Evolutionary conservation across 1,140 invertebrate species (phyloP), one percentile per base, ranked within the genome.

Genomic region (Drosophila ananassae): DNA sequence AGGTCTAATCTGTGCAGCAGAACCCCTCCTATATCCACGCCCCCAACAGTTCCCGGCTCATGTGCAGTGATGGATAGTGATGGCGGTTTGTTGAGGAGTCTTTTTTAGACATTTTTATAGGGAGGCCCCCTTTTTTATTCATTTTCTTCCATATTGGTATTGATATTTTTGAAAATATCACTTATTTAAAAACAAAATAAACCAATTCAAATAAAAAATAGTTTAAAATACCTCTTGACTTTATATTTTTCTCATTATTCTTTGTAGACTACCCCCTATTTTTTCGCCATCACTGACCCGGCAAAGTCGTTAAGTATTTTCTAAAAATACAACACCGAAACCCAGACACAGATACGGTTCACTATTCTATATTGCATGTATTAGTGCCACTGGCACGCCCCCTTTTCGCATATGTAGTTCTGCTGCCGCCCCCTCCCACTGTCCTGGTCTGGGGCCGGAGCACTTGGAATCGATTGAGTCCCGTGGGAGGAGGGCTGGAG

Each of bases 281-380:
- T 17, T 17, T 6, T 9, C 5, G 59, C 2, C 63, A 63, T 25
- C 63, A 13, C 57, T 50, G 32, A 21, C 13, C 34, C 24, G 50
- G 58, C 57, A 87, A 81, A 85, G 82, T 85, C 77, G 82, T 85
- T 85, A 87, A 87, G 78, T 89, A 87, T 78, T 79, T 87, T 87
- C 75, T 69, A 87, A 82, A 87, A 82, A 82, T 87, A 82, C 82
- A 79, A 46, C 48, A 50, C 77, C 71, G 28, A 54, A 69, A 28
- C 52, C 34, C 82, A 82, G 53, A 69, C 68, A 74, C 51, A 52
- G 39, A 74, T 47, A 55, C 44, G 48, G 56, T 39, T 46, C 54
- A 47, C 54, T 24, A 30, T 57, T 39, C 46, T 28, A 25, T 53
- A 46, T 56, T 73, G 60, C 73, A 74, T 62, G 72, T 75, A 72